phyloP scores from a whole-genome alignment of 1,140 invertebrate species.

The Saxidomus purpurata region DNA sequence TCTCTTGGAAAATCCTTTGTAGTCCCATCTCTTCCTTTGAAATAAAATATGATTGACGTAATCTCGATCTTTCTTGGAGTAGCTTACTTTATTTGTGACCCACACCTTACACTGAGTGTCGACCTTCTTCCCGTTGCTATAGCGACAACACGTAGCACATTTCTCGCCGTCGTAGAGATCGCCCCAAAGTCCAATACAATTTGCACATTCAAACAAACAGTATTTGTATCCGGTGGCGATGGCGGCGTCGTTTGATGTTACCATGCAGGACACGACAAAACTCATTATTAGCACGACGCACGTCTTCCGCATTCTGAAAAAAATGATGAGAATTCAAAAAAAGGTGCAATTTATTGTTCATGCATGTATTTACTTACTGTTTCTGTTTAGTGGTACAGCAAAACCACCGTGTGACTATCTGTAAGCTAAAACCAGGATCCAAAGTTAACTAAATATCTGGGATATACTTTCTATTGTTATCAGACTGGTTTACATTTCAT shows the following conservation, averaged over 20 bases:
- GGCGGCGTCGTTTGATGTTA: not conserved
- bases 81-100: conserved; percentile 22
- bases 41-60: conserved; percentile 33
- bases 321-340: not conserved
- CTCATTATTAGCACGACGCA: not conserved
- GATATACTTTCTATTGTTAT: no score
- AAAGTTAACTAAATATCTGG: no score
- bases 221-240: conserved; percentile 33
- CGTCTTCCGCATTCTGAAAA: conserved; percentile 11
- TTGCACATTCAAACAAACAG: conserved; percentile 56
- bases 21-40: not conserved
- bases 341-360: not conserved
- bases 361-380: no score
- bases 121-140: conserved; percentile 57
- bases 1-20: not conserved
- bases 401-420: no score
- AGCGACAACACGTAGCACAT: conserved; percentile 63
- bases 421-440: no score
- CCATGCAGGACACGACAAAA: not conserved
- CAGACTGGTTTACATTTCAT: no score
- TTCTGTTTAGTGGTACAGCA: no score
- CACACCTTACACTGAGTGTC: conserved; percentile 61
- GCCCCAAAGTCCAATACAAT: conserved; percentile 54
- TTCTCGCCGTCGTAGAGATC: conserved; percentile 54
- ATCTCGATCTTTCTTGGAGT: conserved; percentile 43